Conservation (phyloP, 2,888 invertebrate genomes). For the Prosapia bicincta region DNA sequence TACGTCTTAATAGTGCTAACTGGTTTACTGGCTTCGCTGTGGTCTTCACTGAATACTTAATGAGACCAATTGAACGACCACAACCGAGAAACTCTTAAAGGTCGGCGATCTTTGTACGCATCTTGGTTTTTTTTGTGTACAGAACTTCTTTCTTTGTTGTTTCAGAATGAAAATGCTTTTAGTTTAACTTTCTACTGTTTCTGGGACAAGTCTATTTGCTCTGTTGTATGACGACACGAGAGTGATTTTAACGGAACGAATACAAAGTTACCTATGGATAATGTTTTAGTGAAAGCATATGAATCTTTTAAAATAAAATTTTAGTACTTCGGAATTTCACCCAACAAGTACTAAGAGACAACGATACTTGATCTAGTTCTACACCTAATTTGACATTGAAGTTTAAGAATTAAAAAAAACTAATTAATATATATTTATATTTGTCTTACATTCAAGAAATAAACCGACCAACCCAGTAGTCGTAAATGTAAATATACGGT, state of each 20-base stretch:
- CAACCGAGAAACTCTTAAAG: background rate
- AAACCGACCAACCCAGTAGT: too few relatives aligned
- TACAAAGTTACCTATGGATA: too few relatives aligned
- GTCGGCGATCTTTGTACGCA: background rate
- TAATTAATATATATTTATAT: too few relatives aligned
- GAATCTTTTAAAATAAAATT: too few relatives aligned
- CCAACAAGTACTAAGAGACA: too few relatives aligned
- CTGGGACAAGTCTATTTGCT: background rate
- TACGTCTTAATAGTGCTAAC: background rate
- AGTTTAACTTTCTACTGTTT: background rate
- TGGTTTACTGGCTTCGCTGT: background rate
- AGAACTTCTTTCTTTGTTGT: background rate
- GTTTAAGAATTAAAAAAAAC: too few relatives aligned
- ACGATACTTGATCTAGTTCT: too few relatives aligned
- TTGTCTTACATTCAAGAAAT: too few relatives aligned
- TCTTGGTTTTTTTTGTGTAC: background rate
- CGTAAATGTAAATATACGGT: too few relatives aligned
- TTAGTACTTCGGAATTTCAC: too few relatives aligned
- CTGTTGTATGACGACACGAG: background rate
- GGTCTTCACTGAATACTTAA: background rate
- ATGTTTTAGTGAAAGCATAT: too few relatives aligned
- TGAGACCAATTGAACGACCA: background rate
- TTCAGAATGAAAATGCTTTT: background rate
- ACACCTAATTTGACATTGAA: too few relatives aligned
- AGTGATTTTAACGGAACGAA: background rate